phyloP scores from a whole-genome alignment of 2,888 invertebrate genomes.

The Lepidonotus clava region DNA sequence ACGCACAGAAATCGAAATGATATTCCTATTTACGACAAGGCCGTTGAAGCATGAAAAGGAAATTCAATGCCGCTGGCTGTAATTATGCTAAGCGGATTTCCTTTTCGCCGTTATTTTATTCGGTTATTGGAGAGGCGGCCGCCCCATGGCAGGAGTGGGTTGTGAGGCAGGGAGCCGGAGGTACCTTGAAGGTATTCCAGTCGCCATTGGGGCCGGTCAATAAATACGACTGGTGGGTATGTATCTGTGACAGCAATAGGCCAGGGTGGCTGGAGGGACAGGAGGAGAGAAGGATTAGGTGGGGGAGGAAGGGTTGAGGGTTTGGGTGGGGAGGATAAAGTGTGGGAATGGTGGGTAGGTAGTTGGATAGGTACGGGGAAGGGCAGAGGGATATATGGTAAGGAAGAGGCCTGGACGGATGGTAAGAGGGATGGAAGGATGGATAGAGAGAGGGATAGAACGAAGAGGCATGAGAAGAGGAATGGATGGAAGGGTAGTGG shows the following conservation, averaged over 20 bases:
- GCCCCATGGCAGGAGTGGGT: background rate
- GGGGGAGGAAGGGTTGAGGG: too few relatives aligned
- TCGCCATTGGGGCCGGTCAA: background rate
- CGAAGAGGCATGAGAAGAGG: background rate
- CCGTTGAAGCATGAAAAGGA: background rate
- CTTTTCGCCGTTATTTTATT: conserved; percentile 9
- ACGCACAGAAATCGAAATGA: conserved; percentile 22
- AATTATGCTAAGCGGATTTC: conserved; percentile 19
- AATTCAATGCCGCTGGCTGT: conserved; percentile 34
- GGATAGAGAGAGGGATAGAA: background rate
- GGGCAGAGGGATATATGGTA: too few relatives aligned
- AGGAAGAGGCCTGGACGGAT: background rate
- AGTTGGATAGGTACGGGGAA: too few relatives aligned
- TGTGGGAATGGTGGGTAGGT: too few relatives aligned
- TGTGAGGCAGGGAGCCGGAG: background rate
- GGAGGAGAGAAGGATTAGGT: too few relatives aligned
- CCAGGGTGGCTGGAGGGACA: too few relatives aligned
- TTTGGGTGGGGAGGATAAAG: too few relatives aligned
- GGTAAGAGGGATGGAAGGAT: background rate
- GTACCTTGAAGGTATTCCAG: background rate
- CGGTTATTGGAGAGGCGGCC: background rate
- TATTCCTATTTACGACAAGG: conserved; percentile 27
- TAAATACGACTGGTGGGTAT: too few relatives aligned
- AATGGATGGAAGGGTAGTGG: background rate
- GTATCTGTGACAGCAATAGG: too few relatives aligned